Base-by-base conservation (phyloP, 2,888 invertebrate species). In the Elgonia sp. region DNA sequence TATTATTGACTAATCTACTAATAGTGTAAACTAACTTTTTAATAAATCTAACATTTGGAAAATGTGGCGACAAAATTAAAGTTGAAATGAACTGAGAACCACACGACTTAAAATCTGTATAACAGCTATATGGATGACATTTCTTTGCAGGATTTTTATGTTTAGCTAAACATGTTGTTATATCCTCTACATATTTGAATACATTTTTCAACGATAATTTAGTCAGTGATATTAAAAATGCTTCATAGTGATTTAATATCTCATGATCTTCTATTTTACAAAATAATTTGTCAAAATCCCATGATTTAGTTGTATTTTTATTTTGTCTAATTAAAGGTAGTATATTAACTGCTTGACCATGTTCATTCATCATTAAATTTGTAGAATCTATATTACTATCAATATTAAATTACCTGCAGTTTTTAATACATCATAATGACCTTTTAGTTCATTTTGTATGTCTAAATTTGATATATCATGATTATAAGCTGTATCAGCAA, bases 401-500 rank as follows among this genome's bases (percentile, higher is more conserved):
- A 9, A 53, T 12, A 14, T 70, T 70, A n/a, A n/a, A n/a, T n/a
- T n/a, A n/a, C n/a, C n/a, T 21, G 50, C 37, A 4, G 46, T 16
- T 46, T 46, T 16, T 29, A 29, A 29, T 29, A 29, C 29, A 5
- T 5, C 5, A 29, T 5, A 3, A 3, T 29, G 29, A 29, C 5
- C 5, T 1, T 29, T 29, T 3, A 29, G 29, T 29, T 29, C 29
- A 29, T 29, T 29, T 29, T 29, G 29, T 29, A 29, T 29, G 1
- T 29, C 16, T 29, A 62, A 29, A 6, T 14, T 62, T 62, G 16
- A 62, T 21, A 46, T 37, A 76, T 46, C 42, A 20, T 40, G 39
- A 40, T 75, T 40, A 62, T 84, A 84, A 6, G 63, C 40, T n/a
- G 77, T 70, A 42, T 77, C 84, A 10, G 53, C 62, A 62, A 84